A percentile compares a stretch with the other conserved stretches of the same genome.
phyloP scores from a whole-genome alignment of 2,888 invertebrate genomes.

The Monoplex corrugatus region DNA sequence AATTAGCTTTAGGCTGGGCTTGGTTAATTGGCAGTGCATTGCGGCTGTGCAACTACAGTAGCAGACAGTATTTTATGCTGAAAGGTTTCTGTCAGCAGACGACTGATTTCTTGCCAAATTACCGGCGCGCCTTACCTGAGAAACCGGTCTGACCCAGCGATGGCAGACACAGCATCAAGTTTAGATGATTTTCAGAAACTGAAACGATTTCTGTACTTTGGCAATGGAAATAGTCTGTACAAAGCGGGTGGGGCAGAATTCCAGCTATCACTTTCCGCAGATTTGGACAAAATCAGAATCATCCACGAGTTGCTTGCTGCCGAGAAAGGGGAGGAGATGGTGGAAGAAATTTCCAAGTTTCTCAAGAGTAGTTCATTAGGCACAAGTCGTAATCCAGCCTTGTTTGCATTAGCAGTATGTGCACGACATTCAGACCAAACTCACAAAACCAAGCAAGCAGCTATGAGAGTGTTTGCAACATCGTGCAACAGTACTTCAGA shows the following conservation, averaged over 20 bases:
- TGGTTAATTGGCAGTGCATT: background rate
- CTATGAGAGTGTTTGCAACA: slow-evolving; percentile 84
- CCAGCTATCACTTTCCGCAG: slow-evolving; percentile 46
- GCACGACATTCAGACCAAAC: slow-evolving; percentile 81
- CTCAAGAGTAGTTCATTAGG: slow-evolving; percentile 65
- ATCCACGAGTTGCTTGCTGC: slow-evolving; percentile 72
- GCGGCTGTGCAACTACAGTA: background rate
- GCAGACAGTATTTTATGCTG: slow-evolving; percentile 31
- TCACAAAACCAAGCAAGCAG: slow-evolving; percentile 83
- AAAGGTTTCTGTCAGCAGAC: slow-evolving; percentile 28
- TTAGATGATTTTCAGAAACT: slow-evolving; percentile 51
- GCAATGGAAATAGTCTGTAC: slow-evolving; percentile 73
- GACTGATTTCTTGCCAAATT: slow-evolving; percentile 45
- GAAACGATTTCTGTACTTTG: slow-evolving; percentile 70
- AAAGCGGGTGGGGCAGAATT: slow-evolving; percentile 56
- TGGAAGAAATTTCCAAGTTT: slow-evolving; percentile 73
- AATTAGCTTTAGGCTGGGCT: background rate
- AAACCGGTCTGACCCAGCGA: slow-evolving; percentile 37
- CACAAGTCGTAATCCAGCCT: slow-evolving; percentile 80
- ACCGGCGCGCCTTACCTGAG: background rate
- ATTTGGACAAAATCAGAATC: slow-evolving; percentile 67
- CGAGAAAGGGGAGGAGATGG: slow-evolving; percentile 73
- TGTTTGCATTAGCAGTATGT: slow-evolving; percentile 87
- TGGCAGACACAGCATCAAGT: slow-evolving; percentile 39
- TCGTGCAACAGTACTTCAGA: slow-evolving; percentile 86